phyloP scores from a whole-genome alignment of 2,797 vertebrate species.

The Neopelma chrysocephalum region DNA sequence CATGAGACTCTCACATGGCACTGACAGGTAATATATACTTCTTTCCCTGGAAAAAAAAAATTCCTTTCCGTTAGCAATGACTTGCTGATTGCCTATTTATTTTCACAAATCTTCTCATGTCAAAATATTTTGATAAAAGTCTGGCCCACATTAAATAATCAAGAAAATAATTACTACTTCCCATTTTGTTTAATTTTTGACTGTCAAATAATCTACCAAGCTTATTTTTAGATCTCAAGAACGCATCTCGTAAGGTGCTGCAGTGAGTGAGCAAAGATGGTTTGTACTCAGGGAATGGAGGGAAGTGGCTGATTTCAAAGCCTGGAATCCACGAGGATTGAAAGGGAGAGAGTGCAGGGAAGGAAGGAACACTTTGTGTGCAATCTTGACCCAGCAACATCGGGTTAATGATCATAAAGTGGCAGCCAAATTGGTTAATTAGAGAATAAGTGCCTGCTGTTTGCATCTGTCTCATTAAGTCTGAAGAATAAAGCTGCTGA shows the following conservation, averaged over 20 bases:
- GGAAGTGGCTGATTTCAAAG: not conserved
- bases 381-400: conserved; percentile 15
- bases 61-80: conserved; percentile 49
- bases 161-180: conserved; percentile 66
- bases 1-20: conserved; percentile 6
- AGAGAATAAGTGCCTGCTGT: conserved; percentile 59
- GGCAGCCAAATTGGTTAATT: conserved; percentile 62
- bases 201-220: conserved; percentile 66
- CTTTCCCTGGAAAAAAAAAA: not conserved
- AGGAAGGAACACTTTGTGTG: not conserved
- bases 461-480: conserved; percentile 64
- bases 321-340: not conserved
- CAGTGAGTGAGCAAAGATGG: conserved; percentile 36
- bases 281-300: conserved; percentile 12
- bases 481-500: conserved; percentile 33
- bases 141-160: conserved; percentile 61
- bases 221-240: conserved; percentile 60
- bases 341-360: not conserved
- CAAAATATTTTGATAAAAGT: conserved; percentile 72
- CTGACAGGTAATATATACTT: conserved; percentile 65
- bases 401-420: conserved; percentile 61
- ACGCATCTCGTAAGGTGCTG: conserved; percentile 3
- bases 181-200: conserved; percentile 62
- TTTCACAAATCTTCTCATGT: conserved; percentile 61
- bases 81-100: conserved; percentile 69